Base-by-base conservation (phyloP, 2,113 vertebrate species). In the Corynorhinus townsendii region DNA sequence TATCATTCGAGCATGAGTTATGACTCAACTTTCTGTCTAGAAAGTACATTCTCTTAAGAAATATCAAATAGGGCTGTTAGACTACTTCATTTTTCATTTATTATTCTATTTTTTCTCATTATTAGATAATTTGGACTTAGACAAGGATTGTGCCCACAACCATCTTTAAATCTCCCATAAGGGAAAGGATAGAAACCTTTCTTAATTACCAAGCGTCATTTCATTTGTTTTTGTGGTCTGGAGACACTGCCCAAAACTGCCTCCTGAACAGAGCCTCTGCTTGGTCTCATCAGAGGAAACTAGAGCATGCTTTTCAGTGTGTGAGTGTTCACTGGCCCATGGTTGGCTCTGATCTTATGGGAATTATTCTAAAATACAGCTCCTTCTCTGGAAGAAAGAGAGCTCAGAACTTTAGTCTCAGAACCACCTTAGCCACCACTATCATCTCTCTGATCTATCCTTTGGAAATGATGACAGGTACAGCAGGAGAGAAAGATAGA, bases 1-100 rank as follows among this genome's bases (percentile, higher is more conserved):
- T 76, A 76, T 66, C 30, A 85, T 86, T 71, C 4, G 28, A 83
- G 28, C n/a, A 79, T 43, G 30, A 90, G 14, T 10, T 88, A 64
- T 86, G 49, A 94, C 22, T 89, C 72, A 89, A 87, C 5, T 30
- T 93, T 62, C 22, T 49, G 7, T 84, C 54, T 73, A 59, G 38
- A 91, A 93, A 80, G 71, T 28, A 93, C 40, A 79, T 80, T 84
- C 15, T 90, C 14, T 84, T 72, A 64, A 69, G 89, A 89, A 86
- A 75, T 52, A 59, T 68, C 30, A 68, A 86, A 49, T 22, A 33
- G 47, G 28, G 35, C 5, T 90, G 43, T 90, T 64, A 82, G 17
- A 89, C 7, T 43, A 80, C 76, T 82, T 90, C 22, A 87, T 54
- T 91, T 87, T 94, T 59, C 79, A 62, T 68, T 56, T 24, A 66